These are phyloP conservation scores for Thelaira solivaga DNA, from an alignment of 2,888 invertebrate genomes.

Conservation along the genomic window DNA sequence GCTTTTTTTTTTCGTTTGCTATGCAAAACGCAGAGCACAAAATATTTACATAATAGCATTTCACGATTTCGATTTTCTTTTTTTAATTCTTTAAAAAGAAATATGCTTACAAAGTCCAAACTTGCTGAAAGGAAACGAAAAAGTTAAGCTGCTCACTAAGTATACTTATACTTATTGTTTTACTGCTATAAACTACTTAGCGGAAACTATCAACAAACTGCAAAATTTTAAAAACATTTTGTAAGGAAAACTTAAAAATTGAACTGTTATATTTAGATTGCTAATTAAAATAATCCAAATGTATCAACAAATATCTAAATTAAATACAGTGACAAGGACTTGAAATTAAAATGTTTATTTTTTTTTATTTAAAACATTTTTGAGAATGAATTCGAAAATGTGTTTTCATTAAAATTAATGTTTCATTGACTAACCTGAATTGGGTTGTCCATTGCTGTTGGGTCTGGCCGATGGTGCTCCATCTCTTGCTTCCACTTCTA, in stretches of 20 bases:
- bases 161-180: neutral
- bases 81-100: neutral
- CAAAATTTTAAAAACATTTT: constrained; percentile 14
- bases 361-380: constrained; percentile 14
- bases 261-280: neutral
- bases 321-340: neutral
- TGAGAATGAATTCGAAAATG: neutral
- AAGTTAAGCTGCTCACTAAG: neutral
- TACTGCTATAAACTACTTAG: neutral
- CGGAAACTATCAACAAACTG: neutral
- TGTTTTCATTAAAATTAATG: neutral
- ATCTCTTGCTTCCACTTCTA: constrained; percentile 97
- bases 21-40: constrained; percentile 12
- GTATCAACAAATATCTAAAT: neutral
- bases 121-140: constrained; percentile 18
- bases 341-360: neutral
- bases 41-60: constrained; percentile 39
- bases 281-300: neutral
- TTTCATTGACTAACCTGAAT: constrained; percentile 88
- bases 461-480: constrained; percentile 97
- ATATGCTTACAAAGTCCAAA: constrained; percentile 33
- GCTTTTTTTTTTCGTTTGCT: neutral
- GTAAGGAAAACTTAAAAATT: neutral
- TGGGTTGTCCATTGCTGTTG: constrained; percentile 94
- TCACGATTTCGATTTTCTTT: constrained; percentile 5